Conservation (phyloP, 92 coral and sea anemone species). For the Zoanthus solanderi region DNA sequence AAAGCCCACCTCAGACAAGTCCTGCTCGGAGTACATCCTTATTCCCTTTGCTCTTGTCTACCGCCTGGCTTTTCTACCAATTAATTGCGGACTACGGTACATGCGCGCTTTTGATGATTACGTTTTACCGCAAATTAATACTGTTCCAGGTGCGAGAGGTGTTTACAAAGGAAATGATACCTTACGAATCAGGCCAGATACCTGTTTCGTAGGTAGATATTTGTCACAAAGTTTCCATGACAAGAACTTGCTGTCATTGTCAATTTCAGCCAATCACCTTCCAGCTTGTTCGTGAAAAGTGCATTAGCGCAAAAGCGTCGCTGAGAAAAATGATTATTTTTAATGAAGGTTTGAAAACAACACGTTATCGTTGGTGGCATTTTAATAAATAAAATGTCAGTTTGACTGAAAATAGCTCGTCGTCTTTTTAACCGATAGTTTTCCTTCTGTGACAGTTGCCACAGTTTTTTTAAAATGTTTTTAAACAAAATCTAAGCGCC, state of each 20-base stretch:
- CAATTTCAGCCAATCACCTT: slow-evolving; percentile 46
- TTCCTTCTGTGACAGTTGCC: not conserved
- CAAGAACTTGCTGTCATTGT: slow-evolving; percentile 39
- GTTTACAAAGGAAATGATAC: slow-evolving; percentile 71
- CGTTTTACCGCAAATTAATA: slow-evolving; percentile 71
- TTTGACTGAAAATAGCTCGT: slow-evolving; percentile 53
- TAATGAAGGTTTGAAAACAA: slow-evolving; percentile 40
- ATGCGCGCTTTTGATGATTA: slow-evolving; percentile 60
- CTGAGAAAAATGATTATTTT: slow-evolving; percentile 22
- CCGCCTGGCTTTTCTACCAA: slow-evolving; percentile 34
- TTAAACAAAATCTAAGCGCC: not conserved
- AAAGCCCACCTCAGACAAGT: slow-evolving; percentile 37
- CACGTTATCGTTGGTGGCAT: slow-evolving; percentile 52
- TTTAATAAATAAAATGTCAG: slow-evolving; percentile 66
- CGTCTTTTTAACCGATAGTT: not conserved
- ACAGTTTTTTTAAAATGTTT: not conserved
- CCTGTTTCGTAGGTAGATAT: slow-evolving; percentile 63
- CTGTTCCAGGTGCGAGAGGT: slow-evolving; percentile 64
- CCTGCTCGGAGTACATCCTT: slow-evolving; percentile 68
- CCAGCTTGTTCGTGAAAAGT: slow-evolving; percentile 18
- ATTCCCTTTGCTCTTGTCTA: slow-evolving; percentile 40
- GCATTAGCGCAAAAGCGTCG: slow-evolving; percentile 8
- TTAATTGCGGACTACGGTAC: slow-evolving; percentile 67
- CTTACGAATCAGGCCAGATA: slow-evolving; percentile 66
- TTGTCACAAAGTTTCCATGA: slow-evolving; percentile 40